These are phyloP conservation scores for Hippopotamus amphibius DNA, from an alignment of 2,113 vertebrate species.

Conservation along the genomic window DNA sequence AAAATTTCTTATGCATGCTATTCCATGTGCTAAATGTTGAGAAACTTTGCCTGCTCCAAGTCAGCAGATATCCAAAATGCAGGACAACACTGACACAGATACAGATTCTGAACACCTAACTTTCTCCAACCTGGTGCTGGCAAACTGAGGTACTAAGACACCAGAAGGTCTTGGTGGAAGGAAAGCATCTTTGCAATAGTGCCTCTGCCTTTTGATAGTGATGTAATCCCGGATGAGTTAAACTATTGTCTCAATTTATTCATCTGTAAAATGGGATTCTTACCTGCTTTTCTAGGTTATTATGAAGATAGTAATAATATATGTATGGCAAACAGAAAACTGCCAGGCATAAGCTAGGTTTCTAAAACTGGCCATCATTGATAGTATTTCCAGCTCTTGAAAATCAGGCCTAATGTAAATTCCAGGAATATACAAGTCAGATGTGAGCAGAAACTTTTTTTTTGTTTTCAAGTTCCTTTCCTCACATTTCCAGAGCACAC, in stretches of 20 bases:
- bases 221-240: not conserved
- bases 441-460: not conserved
- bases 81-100: fast-evolving
- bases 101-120: not conserved
- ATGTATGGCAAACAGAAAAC: not conserved
- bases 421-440: not conserved
- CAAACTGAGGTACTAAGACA: not conserved
- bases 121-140: not conserved
- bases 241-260: not conserved
- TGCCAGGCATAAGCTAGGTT: not conserved
- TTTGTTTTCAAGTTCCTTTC: not conserved
- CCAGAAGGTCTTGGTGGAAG: not conserved
- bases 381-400: not conserved
- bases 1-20: not conserved
- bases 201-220: not conserved
- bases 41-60: not conserved
- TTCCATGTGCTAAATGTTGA: not conserved
- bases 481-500: not conserved
- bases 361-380: not conserved
- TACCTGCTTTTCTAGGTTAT: not conserved
- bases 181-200: not conserved
- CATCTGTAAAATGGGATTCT: not conserved
- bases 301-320: not conserved
- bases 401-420: not conserved
- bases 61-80: not conserved